Percentiles rank a stretch among this genome's conserved stretches.
Conservation (phyloP, 2,113 vertebrate genomes). For the Etheostoma spectabile region DNA sequence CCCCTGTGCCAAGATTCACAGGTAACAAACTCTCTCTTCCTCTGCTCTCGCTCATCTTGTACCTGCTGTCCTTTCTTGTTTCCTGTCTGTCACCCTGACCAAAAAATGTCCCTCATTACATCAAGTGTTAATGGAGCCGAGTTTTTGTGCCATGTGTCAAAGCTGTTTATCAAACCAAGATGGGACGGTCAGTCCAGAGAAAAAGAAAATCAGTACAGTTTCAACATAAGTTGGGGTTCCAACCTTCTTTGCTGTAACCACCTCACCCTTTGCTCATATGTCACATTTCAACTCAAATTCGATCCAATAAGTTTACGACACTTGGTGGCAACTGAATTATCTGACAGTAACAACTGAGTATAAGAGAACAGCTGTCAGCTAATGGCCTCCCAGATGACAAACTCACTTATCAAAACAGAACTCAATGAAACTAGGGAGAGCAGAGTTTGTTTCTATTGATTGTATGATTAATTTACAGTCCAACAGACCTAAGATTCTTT, state of each 20-base stretch:
- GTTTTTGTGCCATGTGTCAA: conserved; percentile 29
- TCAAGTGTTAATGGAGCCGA: conserved; percentile 50
- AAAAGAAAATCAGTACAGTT: not conserved
- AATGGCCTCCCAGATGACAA: not conserved
- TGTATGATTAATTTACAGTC: not conserved
- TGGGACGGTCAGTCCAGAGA: not conserved
- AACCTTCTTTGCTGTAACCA: too few relatives aligned
- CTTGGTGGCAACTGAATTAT: not conserved
- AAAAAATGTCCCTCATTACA: conserved; percentile 23
- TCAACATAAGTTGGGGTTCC: not conserved
- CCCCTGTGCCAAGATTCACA: conserved; percentile 32
- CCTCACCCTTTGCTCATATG: not conserved
- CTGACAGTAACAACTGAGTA: not conserved
- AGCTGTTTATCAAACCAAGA: conserved; percentile 6
- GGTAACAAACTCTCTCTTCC: conserved; percentile 39
- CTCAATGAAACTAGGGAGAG: not conserved
- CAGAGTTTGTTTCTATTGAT: not conserved
- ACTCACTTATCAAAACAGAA: not conserved
- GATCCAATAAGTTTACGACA: not conserved
- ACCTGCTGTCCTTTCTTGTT: conserved; percentile 12
- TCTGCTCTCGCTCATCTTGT: conserved; percentile 33
- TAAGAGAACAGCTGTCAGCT: not conserved
- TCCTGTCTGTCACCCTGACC: conserved; percentile 39
- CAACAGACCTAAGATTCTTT: not conserved
- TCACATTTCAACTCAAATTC: not conserved